These are phyloP conservation scores for Drosophila limbata DNA, from an alignment of 2,888 invertebrate genomes.

Conservation along the genomic window DNA sequence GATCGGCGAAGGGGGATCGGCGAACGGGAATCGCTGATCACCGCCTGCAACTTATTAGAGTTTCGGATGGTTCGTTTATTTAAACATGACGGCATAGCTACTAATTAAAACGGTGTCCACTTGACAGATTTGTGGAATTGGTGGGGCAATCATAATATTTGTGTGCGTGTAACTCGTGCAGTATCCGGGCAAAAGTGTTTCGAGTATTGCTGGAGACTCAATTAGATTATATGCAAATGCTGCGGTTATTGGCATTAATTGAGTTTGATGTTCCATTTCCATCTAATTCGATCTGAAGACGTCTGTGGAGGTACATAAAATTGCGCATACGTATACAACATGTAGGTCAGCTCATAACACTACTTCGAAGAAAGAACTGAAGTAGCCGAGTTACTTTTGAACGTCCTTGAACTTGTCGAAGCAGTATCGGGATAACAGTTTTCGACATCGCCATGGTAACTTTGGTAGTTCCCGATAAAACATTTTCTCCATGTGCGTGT, in stretches of 20 bases:
- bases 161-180: conserved; percentile 3
- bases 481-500: conserved; percentile 58
- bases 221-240: conserved; percentile 46
- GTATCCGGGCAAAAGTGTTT: conserved; percentile 21
- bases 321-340: conserved; percentile 44
- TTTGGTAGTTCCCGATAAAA: conserved; percentile 41
- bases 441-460: conserved; percentile 68
- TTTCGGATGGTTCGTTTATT: conserved; percentile 57
- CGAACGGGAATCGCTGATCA: conserved; percentile 6
- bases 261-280: conserved; percentile 24
- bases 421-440: conserved; percentile 69
- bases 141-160: conserved; percentile 9
- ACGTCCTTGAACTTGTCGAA: conserved; percentile 82
- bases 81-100: conserved; percentile 36
- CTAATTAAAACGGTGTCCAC: conserved; percentile 71
- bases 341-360: conserved; percentile 50
- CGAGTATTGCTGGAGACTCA: conserved; percentile 57
- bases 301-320: conserved; percentile 2
- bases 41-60: conserved; percentile 55
- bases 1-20: background rate
- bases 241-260: conserved; percentile 35
- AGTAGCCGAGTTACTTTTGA: conserved; percentile 32
- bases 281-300: background rate
- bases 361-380: background rate
- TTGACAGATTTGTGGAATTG: conserved; percentile 48